These are phyloP conservation scores for Drosophila ogumai DNA, from an alignment of 1,140 invertebrate species.

Conservation along the genomic window DNA sequence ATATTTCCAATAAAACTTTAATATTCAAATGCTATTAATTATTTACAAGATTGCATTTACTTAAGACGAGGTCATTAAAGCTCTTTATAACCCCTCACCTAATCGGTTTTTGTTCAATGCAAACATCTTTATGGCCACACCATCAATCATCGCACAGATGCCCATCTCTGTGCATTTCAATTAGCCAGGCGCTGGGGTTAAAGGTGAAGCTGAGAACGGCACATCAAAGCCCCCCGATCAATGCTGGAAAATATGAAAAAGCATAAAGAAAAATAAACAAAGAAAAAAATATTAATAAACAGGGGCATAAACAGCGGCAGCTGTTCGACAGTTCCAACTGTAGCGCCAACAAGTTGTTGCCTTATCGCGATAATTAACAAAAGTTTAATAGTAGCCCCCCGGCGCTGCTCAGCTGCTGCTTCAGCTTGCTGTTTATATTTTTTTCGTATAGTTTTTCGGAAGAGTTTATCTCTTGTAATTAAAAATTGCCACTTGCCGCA, in stretches of 20 bases:
- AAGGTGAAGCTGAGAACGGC: conserved; percentile 33
- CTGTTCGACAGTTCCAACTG: conserved; percentile 29
- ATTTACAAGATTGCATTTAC: conserved; percentile 12
- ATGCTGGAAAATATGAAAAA: conserved; percentile 11
- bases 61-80: conserved; percentile 17
- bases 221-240: conserved; percentile 29
- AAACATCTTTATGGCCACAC: conserved; percentile 36
- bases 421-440: conserved; percentile 12
- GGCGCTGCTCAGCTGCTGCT: conserved; percentile 43
- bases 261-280: conserved; percentile 19
- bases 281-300: conserved; percentile 22
- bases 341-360: conserved; percentile 48
- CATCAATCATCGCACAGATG: conserved; percentile 44
- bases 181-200: conserved; percentile 34
- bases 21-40: conserved; percentile 3
- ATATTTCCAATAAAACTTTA: conserved; percentile 6
- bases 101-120: conserved; percentile 18
- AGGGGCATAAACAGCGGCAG: conserved; percentile 40
- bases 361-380: conserved; percentile 72
- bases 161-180: conserved; percentile 46
- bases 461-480: conserved; percentile 58
- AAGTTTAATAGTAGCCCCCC: conserved; percentile 54
- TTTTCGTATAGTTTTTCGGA: conserved; percentile 26
- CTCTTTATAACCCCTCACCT: not conserved
- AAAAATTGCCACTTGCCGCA: conserved; percentile 67